Evolutionary conservation across 2,888 invertebrate genomes (phyloP).

Genomic region (Netelia fuscicornis): DNA sequence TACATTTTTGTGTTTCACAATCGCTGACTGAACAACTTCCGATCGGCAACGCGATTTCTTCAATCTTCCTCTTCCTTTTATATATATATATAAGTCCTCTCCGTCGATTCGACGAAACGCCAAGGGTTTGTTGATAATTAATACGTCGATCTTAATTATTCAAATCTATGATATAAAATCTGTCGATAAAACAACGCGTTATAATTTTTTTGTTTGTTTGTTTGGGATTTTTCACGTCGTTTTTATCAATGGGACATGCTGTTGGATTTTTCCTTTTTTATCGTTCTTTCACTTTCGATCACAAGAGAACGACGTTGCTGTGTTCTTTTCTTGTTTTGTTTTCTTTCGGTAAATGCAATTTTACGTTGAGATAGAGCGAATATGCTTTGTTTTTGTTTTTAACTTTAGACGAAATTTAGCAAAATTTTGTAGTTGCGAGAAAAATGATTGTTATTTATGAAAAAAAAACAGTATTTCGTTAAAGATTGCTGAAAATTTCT

Average conservation of each 20-base stretch:
- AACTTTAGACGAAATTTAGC: neutral
- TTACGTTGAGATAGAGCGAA: neutral
- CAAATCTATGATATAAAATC: constrained; percentile 70
- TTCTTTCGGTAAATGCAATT: constrained; percentile 28
- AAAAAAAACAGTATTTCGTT: too few relatives aligned
- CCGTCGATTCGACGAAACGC: too few relatives aligned
- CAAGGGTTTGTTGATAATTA: constrained; percentile 18
- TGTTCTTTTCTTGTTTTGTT: neutral
- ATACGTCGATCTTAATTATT: constrained; percentile 53
- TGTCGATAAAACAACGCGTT: constrained; percentile 63
- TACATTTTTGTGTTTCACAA: constrained; percentile 57
- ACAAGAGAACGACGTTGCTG: neutral
- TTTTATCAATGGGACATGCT: constrained; percentile 49
- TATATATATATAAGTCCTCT: neutral
- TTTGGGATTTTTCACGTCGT: constrained; percentile 9
- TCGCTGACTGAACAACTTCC: neutral
- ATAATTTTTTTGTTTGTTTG: neutral
- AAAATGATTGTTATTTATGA: too few relatives aligned
- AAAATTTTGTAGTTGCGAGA: too few relatives aligned
- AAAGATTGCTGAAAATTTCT: too few relatives aligned
- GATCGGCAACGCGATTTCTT: constrained; percentile 38
- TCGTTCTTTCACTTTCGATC: neutral
- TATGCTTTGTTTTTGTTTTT: neutral
- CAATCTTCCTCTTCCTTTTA: neutral
- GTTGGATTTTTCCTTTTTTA: neutral